Evolutionary conservation across 2,888 invertebrate genomes (phyloP).

Genomic region (Spialia ferax): DNA sequence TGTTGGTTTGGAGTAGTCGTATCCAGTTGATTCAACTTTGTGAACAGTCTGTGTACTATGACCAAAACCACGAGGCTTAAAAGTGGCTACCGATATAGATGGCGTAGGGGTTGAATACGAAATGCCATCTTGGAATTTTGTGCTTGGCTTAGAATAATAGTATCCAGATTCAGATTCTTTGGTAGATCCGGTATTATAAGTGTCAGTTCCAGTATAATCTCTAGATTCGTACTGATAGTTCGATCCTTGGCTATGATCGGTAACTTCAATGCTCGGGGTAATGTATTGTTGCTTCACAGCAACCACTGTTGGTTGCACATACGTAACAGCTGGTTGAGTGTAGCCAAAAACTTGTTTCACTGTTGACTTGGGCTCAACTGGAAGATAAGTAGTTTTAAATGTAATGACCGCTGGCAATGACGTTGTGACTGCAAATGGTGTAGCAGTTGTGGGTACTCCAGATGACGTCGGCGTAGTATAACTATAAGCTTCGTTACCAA

Average conservation of each 20-base stretch:
- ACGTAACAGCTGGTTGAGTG: constrained; percentile 75
- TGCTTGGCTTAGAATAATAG: constrained; percentile 64
- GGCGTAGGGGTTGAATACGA: constrained; percentile 69
- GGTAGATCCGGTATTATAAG: constrained; percentile 43
- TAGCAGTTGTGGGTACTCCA: constrained; percentile 75
- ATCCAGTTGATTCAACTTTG: constrained; percentile 62
- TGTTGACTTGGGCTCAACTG: constrained; percentile 71
- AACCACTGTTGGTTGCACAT: constrained; percentile 71
- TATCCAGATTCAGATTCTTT: constrained; percentile 50
- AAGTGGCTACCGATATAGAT: constrained; percentile 65
- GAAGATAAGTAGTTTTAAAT: constrained; percentile 72
- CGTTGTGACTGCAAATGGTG: constrained; percentile 72
- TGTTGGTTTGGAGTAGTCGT: constrained; percentile 65
- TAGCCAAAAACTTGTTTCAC: constrained; percentile 78
- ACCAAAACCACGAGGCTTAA: constrained; percentile 68
- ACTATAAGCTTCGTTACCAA: constrained; percentile 69
- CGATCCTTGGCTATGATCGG: constrained; percentile 63
- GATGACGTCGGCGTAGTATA: constrained; percentile 78
- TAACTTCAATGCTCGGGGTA: constrained; percentile 62
- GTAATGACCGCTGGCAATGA: constrained; percentile 59
- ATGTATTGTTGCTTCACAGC: constrained; percentile 61
- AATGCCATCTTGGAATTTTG: constrained; percentile 73
- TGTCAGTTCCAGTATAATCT: constrained; percentile 46
- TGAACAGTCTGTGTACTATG: constrained; percentile 72
- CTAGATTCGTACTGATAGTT: constrained; percentile 61